phyloP scores from a whole-genome alignment of 1,140 invertebrate species.

The Latrodectus geometricus region DNA sequence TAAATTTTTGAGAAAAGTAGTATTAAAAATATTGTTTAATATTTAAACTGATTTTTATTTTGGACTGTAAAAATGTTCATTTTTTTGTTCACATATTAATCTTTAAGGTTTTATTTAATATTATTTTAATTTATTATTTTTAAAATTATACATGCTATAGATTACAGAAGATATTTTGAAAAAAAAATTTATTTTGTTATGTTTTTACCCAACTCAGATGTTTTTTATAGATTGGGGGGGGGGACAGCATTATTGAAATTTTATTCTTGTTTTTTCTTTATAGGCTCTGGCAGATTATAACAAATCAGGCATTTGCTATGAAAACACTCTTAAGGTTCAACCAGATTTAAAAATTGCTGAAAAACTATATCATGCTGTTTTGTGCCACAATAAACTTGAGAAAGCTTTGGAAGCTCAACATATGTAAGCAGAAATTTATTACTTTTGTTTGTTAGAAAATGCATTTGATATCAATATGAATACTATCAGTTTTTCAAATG shows the following conservation, averaged over 20 bases:
- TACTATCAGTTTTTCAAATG: too few species aligned
- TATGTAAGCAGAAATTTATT: constrained; percentile 71
- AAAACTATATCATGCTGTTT: constrained; percentile 76
- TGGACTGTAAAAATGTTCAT: background rate
- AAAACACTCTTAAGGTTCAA: constrained; percentile 78
- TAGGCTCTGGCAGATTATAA: constrained; percentile 72
- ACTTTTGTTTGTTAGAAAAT: too few species aligned
- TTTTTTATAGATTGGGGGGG: too few species aligned
- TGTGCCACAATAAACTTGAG: constrained; percentile 79
- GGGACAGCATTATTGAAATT: too few species aligned
- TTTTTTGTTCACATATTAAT: background rate
- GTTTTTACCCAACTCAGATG: too few species aligned
- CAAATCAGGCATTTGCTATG: constrained; percentile 75
- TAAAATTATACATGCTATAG: too few species aligned
- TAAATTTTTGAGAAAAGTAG: too few species aligned
- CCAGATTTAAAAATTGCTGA: constrained; percentile 74
- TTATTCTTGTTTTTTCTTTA: background rate
- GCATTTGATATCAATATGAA: too few species aligned
- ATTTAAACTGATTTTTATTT: background rate
- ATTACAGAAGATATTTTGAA: too few species aligned
- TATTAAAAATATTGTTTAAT: too few species aligned
- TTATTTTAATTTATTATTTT: background rate
- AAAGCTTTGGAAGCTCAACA: constrained; percentile 76
- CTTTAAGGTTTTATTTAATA: background rate
- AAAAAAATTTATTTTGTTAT: too few species aligned